Evolutionary conservation across 2,888 invertebrate genomes (phyloP), one percentile per base, ranked within the genome.

Genomic region (Seira musarum): DNA sequence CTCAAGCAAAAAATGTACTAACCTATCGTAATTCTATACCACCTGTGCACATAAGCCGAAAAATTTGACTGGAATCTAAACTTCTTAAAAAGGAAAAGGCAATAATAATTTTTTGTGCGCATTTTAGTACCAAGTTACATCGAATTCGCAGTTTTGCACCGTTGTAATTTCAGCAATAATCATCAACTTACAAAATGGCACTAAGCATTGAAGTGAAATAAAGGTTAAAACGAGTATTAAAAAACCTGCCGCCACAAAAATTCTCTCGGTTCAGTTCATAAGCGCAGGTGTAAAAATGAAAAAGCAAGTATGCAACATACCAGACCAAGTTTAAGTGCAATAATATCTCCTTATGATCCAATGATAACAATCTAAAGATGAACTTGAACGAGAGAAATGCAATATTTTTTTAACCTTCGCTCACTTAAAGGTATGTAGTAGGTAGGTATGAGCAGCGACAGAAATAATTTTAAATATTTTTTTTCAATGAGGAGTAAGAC

Each of bases 291-390:
- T n/a, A 30, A 3, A 65, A 21, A 30, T 65, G 65, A 15, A 65
- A 65, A 65, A 22, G 63, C 2, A 65, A 30, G 65, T 13, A 25
- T 65, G 35, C n/a, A n/a, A 22, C 24, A 21, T 63, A 63, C 21
- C 63, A 63, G n/a, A 24, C 65, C 65, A 24, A 65, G 17, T 65
- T 65, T 21, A 30, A 65, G 65, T 65, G 22, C 25, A 65, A 21
- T 65, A 25, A 57, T 57, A 57, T 57, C 57, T 57, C 40, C 6
- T 40, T 40, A 13, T 13, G 40, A 40, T 40, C 57, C 15, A 57
- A 69, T 63, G 80, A 80, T 80, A 80, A 81, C 60, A 76, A 81
- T 81, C 81, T 71, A 74, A 64, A 76, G 74, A 65, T 80, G 74
- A 80, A 80, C 75, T 80, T 74, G 75, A 76, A 74, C 57, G n/a